Evolutionary conservation across 2,113 vertebrate genomes (phyloP).

Genomic region (Aythya baeri): DNA sequence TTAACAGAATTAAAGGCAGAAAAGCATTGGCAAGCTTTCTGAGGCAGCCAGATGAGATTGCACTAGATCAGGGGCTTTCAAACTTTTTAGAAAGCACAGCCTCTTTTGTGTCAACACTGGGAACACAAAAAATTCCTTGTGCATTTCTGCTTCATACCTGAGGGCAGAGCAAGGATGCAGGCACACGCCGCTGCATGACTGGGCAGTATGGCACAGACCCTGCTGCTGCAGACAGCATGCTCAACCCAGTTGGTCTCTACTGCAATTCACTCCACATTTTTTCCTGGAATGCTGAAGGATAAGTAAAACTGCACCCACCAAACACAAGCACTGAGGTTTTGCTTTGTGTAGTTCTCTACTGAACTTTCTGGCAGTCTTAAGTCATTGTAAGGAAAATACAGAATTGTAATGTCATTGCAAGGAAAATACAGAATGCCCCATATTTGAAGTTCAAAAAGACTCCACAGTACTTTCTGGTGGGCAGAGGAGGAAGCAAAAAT

Average conservation of each 20-base stretch:
- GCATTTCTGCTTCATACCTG: background rate
- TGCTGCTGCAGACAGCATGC: background rate
- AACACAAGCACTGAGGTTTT: background rate
- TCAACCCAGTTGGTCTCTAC: background rate
- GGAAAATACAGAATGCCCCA: background rate
- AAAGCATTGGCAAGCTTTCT: background rate
- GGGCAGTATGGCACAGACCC: background rate
- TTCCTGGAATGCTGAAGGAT: background rate
- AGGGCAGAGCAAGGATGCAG: background rate
- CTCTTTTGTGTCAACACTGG: background rate
- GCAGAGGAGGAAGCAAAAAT: background rate
- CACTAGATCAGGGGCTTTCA: background rate
- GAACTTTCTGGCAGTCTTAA: background rate
- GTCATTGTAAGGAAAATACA: background rate
- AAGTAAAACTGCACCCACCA: background rate
- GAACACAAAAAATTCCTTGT: background rate
- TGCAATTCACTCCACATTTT: background rate
- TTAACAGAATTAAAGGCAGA: background rate
- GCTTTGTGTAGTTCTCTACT: background rate
- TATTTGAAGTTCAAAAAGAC: background rate
- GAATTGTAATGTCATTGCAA: background rate
- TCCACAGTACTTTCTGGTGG: background rate
- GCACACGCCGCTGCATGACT: fast-evolving
- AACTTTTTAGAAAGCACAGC: background rate
- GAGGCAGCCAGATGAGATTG: background rate